Base-by-base conservation (phyloP, 2,797 vertebrate species). In the Pseudochirops corinnae region DNA sequence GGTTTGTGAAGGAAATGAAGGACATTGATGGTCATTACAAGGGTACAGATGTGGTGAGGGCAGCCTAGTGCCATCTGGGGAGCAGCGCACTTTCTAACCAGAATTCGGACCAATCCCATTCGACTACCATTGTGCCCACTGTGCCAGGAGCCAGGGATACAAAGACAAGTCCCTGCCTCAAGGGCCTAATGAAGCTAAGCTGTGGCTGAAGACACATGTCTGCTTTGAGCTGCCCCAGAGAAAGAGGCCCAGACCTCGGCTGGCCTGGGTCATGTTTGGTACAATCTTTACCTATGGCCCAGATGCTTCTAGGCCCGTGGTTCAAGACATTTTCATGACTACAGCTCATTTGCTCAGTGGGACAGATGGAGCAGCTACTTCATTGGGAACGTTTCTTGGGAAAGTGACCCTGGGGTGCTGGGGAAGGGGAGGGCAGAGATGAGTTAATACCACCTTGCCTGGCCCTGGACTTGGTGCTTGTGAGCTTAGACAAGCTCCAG, bases 401-500 rank as follows among this genome's bases (percentile, higher is more conserved):
- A 67, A 33, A 14, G 33, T 14, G 82, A 93, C 33, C 52, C 93
- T 53, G 67, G 92, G 24, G 62, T 14, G 56, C 92, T 18, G 94
- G 90, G 52, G 90, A 39, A 74, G n/a, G 82, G 33, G 93, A 92
- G 56, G n/a, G 46, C 31, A 13, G 60, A 90, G 92, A 90, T 52
- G 31, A 91, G 33, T 93, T 74, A 14, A 74, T 74, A 21, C 90
- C 94, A n/a, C 87, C 93, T 98, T 98, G 62, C 90, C 55, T 91
- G 99, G 98, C 98, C 99, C 98, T 98, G 98, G 98, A 98, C 53
- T 53, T 53, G 98, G 97, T 98, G 98, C 98, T 98, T 98, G 97
- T 98, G 97, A 98, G 98, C 97, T 98, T 98, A 97, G 96, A 99
- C 97, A 99, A 97, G 96, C 92, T 82, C 67, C 7, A 46, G 67